Percentiles rank a stretch among this genome's conserved stretches.
Conservation (phyloP, 2,113 vertebrate genomes). For the Lasiurus borealis region DNA sequence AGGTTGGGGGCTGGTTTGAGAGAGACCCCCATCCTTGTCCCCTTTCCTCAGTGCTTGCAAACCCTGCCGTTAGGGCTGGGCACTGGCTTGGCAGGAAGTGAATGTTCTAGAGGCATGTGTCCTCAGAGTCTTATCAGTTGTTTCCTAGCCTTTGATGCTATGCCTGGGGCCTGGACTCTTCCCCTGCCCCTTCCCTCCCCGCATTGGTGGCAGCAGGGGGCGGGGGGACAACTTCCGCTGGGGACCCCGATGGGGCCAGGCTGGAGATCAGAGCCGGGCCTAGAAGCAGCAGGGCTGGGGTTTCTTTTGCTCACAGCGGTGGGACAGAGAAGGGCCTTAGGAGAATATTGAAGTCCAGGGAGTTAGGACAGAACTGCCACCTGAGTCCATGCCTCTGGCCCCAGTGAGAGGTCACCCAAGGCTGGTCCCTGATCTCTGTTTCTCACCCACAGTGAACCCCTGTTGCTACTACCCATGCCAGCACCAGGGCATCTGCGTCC, state of each 20-base stretch:
- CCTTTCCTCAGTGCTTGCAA: background rate
- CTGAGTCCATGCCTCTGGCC: background rate
- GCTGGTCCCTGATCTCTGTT: background rate
- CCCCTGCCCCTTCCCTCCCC: background rate
- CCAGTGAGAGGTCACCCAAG: accelerated
- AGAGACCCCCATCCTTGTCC: background rate
- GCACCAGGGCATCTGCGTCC: constrained; percentile 93
- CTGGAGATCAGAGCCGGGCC: background rate
- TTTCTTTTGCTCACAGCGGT: background rate
- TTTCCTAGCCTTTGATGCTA: background rate
- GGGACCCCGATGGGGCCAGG: background rate
- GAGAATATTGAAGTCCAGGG: background rate
- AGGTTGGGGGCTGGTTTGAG: background rate
- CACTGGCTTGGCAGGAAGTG: constrained; percentile 47
- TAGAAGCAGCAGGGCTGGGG: background rate
- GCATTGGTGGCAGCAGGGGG: background rate
- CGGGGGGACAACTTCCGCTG: background rate
- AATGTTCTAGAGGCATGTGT: background rate
- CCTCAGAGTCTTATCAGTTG: background rate
- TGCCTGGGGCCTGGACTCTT: background rate
- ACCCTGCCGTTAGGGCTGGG: background rate
- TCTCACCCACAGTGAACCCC: constrained; percentile 90
- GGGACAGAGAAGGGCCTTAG: background rate
- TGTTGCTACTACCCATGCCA: constrained; percentile 97
- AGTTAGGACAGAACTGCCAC: background rate